Base-by-base conservation (phyloP, 2,797 vertebrate genomes). In the Tympanoctomys barrerae region DNA sequence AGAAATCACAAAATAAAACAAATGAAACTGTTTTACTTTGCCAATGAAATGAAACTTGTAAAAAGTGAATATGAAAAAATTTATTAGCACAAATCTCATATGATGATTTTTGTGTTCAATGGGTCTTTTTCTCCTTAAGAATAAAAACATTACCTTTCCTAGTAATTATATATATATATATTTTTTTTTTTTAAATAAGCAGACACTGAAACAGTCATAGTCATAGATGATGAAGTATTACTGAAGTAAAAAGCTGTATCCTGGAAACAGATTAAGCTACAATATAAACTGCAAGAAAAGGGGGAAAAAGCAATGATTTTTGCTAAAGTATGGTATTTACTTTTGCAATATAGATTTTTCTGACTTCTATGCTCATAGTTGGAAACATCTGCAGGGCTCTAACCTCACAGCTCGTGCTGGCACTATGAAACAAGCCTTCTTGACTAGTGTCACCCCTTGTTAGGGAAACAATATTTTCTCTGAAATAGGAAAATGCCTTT, bases 1-100 rank as follows among this genome's bases (percentile, higher is more conserved):
- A 91, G 12, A 85, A 87, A 71, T 71, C n/a, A 61, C 31, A 90
- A 89, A 96, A 93, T 95, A 94, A 88, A 97, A 95, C n/a, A 89
- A 87, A 94, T 73, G 70, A 97, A 96, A 84, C 88, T 75, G 18
- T 57, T 33, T 94, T 79, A 86, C 5, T 13, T 26, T 96, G 54
- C 93, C 94, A 91, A 57, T 24, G 5, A 88, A 57, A 22, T 87
- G 9, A 88, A 90, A 89, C 87, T 26, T 49, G 92, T 81, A 97
- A 81, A 91, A 42, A 79, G 54, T 68, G 52, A 91, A 70, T 36
- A 71, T 95, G 89, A 97, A 96, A 89, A 95, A 46, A 89, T 61
- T 77, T 95, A 71, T 22, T 97, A 97, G 61, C 82, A 54, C 96
- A 59, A 88, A 92, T 84, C 64, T 97, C 80, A 87, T 61, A 97